These are phyloP conservation scores for Tachystola acroxantha DNA, from an alignment of 2,888 invertebrate genomes.

Conservation along the genomic window DNA sequence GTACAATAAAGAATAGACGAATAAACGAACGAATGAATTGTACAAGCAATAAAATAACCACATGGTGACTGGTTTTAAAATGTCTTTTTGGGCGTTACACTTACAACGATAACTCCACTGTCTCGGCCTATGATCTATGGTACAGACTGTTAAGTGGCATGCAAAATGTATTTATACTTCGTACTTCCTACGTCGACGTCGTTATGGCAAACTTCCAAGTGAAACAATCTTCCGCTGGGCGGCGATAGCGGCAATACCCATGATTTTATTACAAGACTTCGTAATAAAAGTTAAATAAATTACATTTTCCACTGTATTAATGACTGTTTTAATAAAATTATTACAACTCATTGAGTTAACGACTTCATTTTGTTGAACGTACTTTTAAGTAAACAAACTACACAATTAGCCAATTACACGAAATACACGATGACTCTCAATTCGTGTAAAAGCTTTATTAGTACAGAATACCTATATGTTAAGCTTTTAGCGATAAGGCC, in stretches of 20 bases:
- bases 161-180: constrained; percentile 75
- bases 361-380: background rate
- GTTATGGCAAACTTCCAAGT: constrained; percentile 72
- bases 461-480: no score
- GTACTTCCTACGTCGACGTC: constrained; percentile 58
- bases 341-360: constrained; percentile 9
- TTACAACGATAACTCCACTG: constrained; percentile 26
- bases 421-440: no score
- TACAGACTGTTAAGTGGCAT: constrained; percentile 70
- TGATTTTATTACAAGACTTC: constrained; percentile 58
- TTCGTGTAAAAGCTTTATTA: no score
- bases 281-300: constrained; percentile 53
- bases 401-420: no score
- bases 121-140: constrained; percentile 56
- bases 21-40: no score
- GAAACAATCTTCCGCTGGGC: constrained; percentile 69
- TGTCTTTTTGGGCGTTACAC: no score
- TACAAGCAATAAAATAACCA: no score
- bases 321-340: constrained; percentile 14
- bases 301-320: constrained; percentile 31
- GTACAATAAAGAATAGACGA: no score
- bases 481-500: no score
- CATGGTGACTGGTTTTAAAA: no score
- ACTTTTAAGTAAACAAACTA: background rate
- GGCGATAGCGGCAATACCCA: constrained; percentile 55